Conservation (phyloP, 2,797 vertebrate species). For the Myioborus miniatus region DNA sequence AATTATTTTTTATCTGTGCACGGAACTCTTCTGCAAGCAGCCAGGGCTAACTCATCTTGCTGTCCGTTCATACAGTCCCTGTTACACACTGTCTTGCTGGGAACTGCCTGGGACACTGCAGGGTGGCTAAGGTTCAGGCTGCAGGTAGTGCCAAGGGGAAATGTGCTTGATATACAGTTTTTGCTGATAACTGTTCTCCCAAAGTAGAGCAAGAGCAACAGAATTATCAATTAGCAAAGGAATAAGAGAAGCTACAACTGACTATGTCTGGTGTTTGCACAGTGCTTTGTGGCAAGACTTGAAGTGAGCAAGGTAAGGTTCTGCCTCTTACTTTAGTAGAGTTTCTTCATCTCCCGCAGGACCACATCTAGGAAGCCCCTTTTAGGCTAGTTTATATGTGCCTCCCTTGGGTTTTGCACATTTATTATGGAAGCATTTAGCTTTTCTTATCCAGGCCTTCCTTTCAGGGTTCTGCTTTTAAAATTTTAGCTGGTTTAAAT, state of each 20-base stretch:
- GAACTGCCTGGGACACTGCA: background rate
- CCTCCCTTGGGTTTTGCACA: background rate
- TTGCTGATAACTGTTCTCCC: background rate
- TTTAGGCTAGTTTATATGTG: background rate
- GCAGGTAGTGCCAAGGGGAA: background rate
- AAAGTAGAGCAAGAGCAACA: background rate
- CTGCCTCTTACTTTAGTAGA: background rate
- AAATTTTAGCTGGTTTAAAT: background rate
- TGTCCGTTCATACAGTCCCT: background rate
- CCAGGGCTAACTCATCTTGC: background rate
- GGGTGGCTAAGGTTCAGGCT: background rate
- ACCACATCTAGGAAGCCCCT: background rate
- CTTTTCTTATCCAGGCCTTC: background rate
- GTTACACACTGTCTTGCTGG: background rate
- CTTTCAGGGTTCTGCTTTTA: background rate
- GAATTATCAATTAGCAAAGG: background rate
- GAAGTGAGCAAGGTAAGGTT: background rate
- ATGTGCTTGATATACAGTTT: background rate
- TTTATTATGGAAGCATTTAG: background rate
- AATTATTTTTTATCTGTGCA: background rate
- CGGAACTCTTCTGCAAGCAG: background rate
- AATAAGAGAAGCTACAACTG: background rate
- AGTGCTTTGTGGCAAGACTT: background rate
- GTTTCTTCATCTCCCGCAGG: background rate
- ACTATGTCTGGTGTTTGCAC: background rate